These are phyloP conservation scores for Drosophila yakuba DNA, from an alignment of 1,140 invertebrate genomes.

Conservation along the genomic window DNA sequence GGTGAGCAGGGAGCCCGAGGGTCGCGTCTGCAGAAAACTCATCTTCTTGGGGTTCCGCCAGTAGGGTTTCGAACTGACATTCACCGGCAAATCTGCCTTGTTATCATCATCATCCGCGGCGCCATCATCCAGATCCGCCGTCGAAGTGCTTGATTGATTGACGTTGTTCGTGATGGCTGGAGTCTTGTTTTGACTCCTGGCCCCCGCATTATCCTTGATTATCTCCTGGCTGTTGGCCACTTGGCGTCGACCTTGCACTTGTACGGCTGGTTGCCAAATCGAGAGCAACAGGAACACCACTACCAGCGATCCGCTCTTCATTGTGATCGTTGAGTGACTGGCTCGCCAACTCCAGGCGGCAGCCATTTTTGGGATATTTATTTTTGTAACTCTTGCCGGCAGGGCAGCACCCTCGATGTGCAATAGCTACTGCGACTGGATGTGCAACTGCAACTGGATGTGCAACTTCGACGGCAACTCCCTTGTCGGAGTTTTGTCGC, in stretches of 20 bases:
- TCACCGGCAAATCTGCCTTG: constrained; percentile 18
- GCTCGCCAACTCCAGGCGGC: constrained; percentile 17
- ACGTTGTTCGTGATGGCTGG: not conserved
- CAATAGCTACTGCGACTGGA: constrained; percentile 24
- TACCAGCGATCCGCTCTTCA: constrained; percentile 20
- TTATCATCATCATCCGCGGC: constrained; percentile 49
- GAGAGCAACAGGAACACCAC: constrained; percentile 27
- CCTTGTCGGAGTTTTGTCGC: constrained; percentile 58
- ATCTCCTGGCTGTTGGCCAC: constrained; percentile 55
- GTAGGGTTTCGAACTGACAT: constrained; percentile 28
- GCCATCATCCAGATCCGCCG: constrained; percentile 12
- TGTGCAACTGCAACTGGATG: constrained; percentile 29
- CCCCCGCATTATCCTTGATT: constrained; percentile 47
- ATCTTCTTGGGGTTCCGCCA: constrained; percentile 61
- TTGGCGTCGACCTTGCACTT: constrained; percentile 31
- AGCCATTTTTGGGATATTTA: constrained; percentile 65
- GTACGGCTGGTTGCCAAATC: constrained; percentile 2
- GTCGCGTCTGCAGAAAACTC: constrained; percentile 85
- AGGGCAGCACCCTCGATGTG: constrained; percentile 36
- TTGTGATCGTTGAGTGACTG: constrained; percentile 31
- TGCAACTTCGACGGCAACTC: constrained; percentile 47
- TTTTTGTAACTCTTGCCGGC: constrained; percentile 63
- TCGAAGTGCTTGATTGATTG: constrained; percentile 1
- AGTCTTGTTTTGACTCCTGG: constrained; percentile 1
- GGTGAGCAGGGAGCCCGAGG: constrained; percentile 88